A percentile compares a stretch with the other conserved stretches of the same genome.
phyloP scores from a whole-genome alignment of 2,888 invertebrate species.

The Campoletis raptor region DNA sequence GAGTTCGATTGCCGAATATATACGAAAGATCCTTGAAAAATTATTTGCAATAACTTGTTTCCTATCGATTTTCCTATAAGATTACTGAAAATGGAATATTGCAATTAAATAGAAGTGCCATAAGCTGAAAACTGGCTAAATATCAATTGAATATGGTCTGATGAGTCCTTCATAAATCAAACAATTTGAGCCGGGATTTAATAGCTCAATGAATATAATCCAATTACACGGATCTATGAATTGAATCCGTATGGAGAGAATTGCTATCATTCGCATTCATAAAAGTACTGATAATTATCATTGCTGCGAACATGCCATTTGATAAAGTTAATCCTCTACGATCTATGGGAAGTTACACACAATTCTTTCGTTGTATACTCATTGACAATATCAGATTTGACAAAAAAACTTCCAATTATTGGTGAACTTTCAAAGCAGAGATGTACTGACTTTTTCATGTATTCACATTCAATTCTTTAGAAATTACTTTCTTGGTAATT shows the following conservation, averaged over 20 bases:
- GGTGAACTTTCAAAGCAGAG: neutral
- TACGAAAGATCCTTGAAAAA: neutral
- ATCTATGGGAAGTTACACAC: neutral
- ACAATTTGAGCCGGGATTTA: neutral
- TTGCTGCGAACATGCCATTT: constrained; percentile 72
- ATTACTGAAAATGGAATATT: neutral
- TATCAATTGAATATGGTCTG: neutral
- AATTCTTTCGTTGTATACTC: constrained; percentile 17
- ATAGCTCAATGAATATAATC: neutral
- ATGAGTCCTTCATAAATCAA: neutral
- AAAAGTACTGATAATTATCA: constrained; percentile 74
- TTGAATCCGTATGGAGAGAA: neutral
- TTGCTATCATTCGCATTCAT: constrained; percentile 35
- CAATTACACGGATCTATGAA: neutral
- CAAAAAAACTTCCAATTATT: neutral
- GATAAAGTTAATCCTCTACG: constrained; percentile 9
- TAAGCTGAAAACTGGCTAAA: neutral
- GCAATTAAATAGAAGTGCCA: neutral
- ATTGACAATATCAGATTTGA: constrained; percentile 52
- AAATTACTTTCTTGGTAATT: neutral
- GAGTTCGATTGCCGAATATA: neutral
- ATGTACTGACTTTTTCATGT: neutral
- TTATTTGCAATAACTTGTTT: neutral
- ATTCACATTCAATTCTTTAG: neutral
- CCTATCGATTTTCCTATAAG: neutral